Conservation (phyloP, 2,113 vertebrate species). For the Hassar affinis region DNA sequence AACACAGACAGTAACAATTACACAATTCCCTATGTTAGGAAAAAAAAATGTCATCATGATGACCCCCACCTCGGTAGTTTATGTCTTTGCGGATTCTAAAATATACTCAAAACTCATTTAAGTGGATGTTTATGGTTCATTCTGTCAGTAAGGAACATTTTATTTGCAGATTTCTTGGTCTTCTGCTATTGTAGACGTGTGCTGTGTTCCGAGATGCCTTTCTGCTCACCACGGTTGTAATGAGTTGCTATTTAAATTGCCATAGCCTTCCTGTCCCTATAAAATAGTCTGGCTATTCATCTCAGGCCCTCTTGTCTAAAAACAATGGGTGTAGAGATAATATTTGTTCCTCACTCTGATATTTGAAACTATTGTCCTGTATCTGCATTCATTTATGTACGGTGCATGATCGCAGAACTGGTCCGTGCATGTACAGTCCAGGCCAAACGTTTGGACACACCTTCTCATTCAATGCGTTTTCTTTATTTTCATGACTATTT, state of each 20-base stretch:
- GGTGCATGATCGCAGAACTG: too few relatives aligned
- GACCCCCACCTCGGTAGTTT: background rate
- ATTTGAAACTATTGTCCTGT: background rate
- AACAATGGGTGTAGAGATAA: too few relatives aligned
- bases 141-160: background rate
- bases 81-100: background rate
- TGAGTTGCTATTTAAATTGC: too few relatives aligned
- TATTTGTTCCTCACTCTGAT: too few relatives aligned
- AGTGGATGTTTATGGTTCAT: background rate
- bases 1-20: background rate
- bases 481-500: too few relatives aligned
- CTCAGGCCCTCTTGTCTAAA: background rate
- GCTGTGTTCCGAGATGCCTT: background rate
- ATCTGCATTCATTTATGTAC: background rate
- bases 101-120: background rate
- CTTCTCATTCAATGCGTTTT: too few relatives aligned
- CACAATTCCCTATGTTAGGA: background rate
- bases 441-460: too few relatives aligned
- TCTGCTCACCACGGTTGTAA: too few relatives aligned
- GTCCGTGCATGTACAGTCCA: too few relatives aligned
- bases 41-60: background rate
- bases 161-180: too few relatives aligned
- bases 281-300: too few relatives aligned
- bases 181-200: background rate
- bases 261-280: background rate